phyloP scores from a whole-genome alignment of 2,113 vertebrate species.

The Trochalopteron elliotii region DNA sequence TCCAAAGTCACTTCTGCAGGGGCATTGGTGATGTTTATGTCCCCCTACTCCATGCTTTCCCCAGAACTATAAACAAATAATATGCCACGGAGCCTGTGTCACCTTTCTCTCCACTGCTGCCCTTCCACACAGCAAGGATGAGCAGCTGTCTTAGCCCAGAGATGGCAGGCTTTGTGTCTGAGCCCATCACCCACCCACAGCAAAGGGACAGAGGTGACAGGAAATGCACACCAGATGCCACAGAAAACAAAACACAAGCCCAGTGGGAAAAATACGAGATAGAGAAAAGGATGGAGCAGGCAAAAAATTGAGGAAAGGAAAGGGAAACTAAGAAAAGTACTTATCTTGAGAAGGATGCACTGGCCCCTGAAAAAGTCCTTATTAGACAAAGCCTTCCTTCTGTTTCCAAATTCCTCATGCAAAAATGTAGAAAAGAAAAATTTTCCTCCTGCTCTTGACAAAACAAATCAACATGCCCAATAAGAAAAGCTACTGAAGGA shows the following conservation, averaged over 20 bases:
- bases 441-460: not conserved
- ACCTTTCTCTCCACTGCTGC: not conserved
- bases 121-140: not conserved
- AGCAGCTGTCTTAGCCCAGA: rapidly evolving
- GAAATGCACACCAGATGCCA: rapidly evolving
- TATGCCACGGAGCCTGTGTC: not conserved
- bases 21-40: not conserved
- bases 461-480: not conserved
- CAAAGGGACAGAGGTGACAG: not conserved
- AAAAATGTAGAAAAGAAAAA: not conserved
- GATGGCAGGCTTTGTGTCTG: not conserved
- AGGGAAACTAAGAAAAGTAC: not conserved
- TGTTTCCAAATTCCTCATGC: not conserved
- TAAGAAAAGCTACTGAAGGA: not conserved
- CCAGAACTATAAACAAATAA: not conserved
- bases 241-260: not conserved
- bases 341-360: not conserved
- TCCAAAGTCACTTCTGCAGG: not conserved
- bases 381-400: not conserved
- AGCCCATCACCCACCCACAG: not conserved
- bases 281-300: not conserved
- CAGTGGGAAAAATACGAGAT: rapidly evolving
- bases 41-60: not conserved
- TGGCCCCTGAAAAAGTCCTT: not conserved
- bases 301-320: not conserved